These are phyloP conservation scores for Eristalis tenax DNA, from an alignment of 2,888 invertebrate genomes.

Conservation along the genomic window DNA sequence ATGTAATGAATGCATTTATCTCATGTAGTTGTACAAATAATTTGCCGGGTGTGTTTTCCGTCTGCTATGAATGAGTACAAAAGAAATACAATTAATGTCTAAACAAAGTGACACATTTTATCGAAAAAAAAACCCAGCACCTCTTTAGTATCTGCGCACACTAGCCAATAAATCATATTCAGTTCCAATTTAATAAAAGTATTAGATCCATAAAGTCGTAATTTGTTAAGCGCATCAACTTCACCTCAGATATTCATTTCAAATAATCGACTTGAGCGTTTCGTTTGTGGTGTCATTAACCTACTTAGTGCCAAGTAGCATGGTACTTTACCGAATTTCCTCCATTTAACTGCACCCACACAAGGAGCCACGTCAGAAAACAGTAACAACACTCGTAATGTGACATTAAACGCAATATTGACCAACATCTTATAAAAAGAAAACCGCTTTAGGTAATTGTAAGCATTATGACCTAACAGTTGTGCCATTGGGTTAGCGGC, in stretches of 20 bases:
- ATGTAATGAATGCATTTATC: too few relatives aligned
- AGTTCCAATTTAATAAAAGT: too few relatives aligned
- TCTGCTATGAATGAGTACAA: too few relatives aligned
- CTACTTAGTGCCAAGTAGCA: not conserved
- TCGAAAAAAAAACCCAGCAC: too few relatives aligned
- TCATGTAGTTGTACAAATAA: too few relatives aligned
- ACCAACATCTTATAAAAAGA: slow-evolving; percentile 17
- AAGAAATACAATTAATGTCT: too few relatives aligned
- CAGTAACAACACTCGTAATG: slow-evolving; percentile 12
- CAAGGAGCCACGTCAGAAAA: not conserved
- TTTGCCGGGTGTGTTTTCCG: too few relatives aligned
- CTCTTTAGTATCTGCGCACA: too few relatives aligned
- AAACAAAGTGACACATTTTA: too few relatives aligned
- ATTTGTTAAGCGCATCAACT: not conserved
- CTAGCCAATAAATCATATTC: too few relatives aligned
- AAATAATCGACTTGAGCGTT: not conserved
- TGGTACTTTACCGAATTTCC: not conserved
- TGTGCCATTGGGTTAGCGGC: slow-evolving; percentile 2
- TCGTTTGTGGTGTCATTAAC: not conserved
- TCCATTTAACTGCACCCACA: not conserved
- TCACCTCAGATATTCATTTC: not conserved
- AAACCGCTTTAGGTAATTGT: slow-evolving; percentile 31
- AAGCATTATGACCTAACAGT: slow-evolving; percentile 37
- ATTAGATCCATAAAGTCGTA: too few relatives aligned
- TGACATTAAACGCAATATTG: slow-evolving; percentile 18